Evolutionary conservation across 2,888 invertebrate genomes (phyloP), one percentile per base, ranked within the genome.

Genomic region (Tuta absoluta): DNA sequence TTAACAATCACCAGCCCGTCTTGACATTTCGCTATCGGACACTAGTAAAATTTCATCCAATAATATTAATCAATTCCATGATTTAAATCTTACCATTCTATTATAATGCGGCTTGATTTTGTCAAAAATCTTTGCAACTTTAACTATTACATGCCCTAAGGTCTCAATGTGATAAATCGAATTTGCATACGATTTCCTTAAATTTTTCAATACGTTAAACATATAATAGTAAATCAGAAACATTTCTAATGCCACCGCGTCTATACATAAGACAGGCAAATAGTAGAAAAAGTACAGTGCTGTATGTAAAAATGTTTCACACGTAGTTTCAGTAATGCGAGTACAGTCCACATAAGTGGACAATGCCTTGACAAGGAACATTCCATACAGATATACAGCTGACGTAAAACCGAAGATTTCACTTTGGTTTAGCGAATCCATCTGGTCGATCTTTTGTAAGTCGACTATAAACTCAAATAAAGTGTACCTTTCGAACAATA

Each of bases 61-160:
- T n/a, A n/a, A n/a, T n/a, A 7, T 33, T 33, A 33, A 7, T 7
- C 8, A 33, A 33, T 33, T 33, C 12, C 8, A 37, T 10, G 14
- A 3, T 14, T 45, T 11, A 45, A n/a, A n/a, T n/a, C 51, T 53
- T 12, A 53, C 51, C 51, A 53, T 53, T 24, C 51, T 53, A 3
- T 53, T 14, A 23, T 53, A 53, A 53, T 53, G 51, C 14, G 51
- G 51, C 23, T 53, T 53, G 12, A 53, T 53, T 14, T 19, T 53
- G 23, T 53, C 51, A 23, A 53, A 53, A 53, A 23, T 24, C 24
- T 53, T 53, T 0, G 51, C 51, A 23, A 53, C 51, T 23, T 4
- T 24, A 14, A 53, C 51, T 14, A 23, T 14, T 2, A 21, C 12
- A 14, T 53, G 2, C 14, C 14, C 23, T 23, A 53, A 10, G 5